phyloP scores from a whole-genome alignment of 2,797 vertebrate species.

The Graptemys geographica region DNA sequence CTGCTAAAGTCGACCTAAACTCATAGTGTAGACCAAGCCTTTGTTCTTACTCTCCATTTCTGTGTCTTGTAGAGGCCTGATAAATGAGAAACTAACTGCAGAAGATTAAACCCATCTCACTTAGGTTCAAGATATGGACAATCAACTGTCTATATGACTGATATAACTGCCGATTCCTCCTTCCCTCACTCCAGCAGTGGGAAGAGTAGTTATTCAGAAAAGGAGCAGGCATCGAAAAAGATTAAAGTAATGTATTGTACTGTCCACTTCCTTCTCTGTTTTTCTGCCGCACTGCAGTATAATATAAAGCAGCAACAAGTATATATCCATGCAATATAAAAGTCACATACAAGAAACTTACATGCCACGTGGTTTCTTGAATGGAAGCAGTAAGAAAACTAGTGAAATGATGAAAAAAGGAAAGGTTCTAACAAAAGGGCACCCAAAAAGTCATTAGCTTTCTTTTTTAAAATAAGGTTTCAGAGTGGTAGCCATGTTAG shows the following conservation, averaged over 20 bases:
- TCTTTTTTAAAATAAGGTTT: background rate
- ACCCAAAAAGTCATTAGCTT: background rate
- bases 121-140: background rate
- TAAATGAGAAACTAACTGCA: background rate
- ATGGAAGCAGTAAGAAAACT: background rate
- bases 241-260: background rate
- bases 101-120: background rate
- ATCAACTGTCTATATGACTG: background rate
- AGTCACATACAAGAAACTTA: background rate
- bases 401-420: background rate
- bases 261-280: slow-evolving; percentile 4
- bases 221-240: background rate
- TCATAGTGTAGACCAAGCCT: too few species aligned
- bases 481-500: too few species aligned
- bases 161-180: background rate
- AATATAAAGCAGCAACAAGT: background rate
- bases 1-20: too few species aligned
- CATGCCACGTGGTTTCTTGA: background rate
- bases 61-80: background rate
- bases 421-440: background rate
- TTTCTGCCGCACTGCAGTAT: background rate
- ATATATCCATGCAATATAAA: background rate
- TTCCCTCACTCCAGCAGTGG: background rate
- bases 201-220: background rate
- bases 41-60: rapidly evolving